Conservation (phyloP, 1,140 invertebrate species). For the Triops cancriformis region DNA sequence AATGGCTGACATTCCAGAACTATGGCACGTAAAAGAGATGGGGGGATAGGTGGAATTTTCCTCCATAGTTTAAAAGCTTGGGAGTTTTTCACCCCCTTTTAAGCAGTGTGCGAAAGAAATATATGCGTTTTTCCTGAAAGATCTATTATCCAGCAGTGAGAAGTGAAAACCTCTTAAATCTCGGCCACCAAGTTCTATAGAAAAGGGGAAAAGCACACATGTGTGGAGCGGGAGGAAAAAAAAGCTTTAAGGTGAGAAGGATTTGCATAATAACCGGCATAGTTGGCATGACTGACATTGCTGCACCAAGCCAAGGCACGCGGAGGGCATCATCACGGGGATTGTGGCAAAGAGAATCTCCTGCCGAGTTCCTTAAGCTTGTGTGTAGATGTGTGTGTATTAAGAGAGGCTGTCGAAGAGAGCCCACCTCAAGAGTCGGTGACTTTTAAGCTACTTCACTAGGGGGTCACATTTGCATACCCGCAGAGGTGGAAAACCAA, state of each 20-base stretch:
- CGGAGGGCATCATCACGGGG: constrained; percentile 5
- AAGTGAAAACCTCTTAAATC: background rate
- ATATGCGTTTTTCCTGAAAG: background rate
- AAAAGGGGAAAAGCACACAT: background rate
- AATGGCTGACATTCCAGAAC: no score
- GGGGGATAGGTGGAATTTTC: background rate
- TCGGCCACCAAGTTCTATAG: background rate
- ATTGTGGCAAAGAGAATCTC: constrained; percentile 11
- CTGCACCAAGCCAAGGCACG: constrained; percentile 1
- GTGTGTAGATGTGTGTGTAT: background rate
- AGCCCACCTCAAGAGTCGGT: constrained; percentile 7
- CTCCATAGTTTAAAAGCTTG: background rate
- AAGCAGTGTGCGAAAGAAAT: background rate
- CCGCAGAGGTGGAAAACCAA: background rate
- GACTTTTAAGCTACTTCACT: constrained; percentile 14
- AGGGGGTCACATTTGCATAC: constrained; percentile 9
- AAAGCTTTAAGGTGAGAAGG: background rate
- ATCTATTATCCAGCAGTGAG: constrained; percentile 4
- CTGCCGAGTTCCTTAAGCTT: background rate
- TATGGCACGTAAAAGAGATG: no score
- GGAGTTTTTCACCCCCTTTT: background rate
- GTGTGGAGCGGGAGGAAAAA: background rate
- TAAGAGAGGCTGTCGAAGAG: constrained; percentile 9
- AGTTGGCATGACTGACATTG: constrained; percentile 13
- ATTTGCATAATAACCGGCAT: constrained; percentile 14